phyloP scores from a whole-genome alignment of 1,140 invertebrate species.

The Leptopilina boulardi region DNA sequence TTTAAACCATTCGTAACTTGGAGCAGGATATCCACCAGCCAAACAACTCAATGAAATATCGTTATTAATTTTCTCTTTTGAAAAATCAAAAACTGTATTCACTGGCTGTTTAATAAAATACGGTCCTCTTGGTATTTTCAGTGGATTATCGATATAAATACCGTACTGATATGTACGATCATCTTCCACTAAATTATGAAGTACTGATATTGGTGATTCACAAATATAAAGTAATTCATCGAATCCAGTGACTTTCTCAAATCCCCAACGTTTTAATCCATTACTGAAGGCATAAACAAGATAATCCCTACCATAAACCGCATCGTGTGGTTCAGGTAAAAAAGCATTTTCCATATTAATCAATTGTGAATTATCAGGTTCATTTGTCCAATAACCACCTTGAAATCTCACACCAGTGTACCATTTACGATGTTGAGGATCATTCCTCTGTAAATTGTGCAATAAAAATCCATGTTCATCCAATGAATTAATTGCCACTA shows the following conservation, averaged over 20 bases:
- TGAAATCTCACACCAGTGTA: slow-evolving; percentile 86
- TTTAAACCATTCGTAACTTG: slow-evolving; percentile 94
- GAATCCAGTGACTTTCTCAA: slow-evolving; percentile 86
- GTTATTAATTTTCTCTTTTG: slow-evolving; percentile 82
- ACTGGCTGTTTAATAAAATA: slow-evolving; percentile 91
- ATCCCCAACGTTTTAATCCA: slow-evolving; percentile 86
- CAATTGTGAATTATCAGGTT: slow-evolving; percentile 86
- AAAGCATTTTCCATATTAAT: slow-evolving; percentile 89
- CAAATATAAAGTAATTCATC: slow-evolving; percentile 91
- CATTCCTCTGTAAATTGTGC: slow-evolving; percentile 85
- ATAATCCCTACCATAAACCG: slow-evolving; percentile 76
- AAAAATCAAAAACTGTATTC: slow-evolving; percentile 88
- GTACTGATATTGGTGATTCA: slow-evolving; percentile 83
- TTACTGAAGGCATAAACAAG: slow-evolving; percentile 84
- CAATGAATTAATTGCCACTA: slow-evolving; percentile 86
- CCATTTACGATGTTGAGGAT: slow-evolving; percentile 92
- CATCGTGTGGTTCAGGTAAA: slow-evolving; percentile 79
- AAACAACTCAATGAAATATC: slow-evolving; percentile 88
- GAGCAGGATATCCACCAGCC: slow-evolving; percentile 92
- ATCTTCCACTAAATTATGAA: slow-evolving; percentile 84
- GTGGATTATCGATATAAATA: slow-evolving; percentile 83
- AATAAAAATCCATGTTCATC: slow-evolving; percentile 93
- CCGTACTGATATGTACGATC: slow-evolving; percentile 91
- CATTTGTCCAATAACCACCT: slow-evolving; percentile 89
- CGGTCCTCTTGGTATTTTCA: slow-evolving; percentile 89